A percentile compares a stretch with the other conserved stretches of the same genome.
phyloP scores from a whole-genome alignment of 2,113 vertebrate genomes.

The Cromileptes altivelis region DNA sequence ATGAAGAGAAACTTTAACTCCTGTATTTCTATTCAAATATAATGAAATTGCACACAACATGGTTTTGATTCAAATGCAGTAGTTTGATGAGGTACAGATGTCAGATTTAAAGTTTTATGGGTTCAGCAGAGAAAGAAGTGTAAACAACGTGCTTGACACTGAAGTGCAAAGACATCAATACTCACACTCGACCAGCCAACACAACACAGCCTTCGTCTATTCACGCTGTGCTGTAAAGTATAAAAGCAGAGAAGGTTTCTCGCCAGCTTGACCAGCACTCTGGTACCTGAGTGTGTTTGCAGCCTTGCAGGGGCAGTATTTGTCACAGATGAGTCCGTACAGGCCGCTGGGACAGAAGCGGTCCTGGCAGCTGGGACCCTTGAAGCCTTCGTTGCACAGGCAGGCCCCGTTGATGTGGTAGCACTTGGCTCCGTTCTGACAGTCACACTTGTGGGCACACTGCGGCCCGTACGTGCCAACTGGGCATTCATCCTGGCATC shows the following conservation, averaged over 20 bases:
- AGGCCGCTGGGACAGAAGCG: slow-evolving; percentile 92
- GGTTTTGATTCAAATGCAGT: no score
- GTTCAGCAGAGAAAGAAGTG: neutral
- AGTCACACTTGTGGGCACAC: slow-evolving; percentile 92
- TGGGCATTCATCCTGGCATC: slow-evolving; percentile 96
- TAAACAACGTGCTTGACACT: neutral
- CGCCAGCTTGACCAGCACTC: neutral
- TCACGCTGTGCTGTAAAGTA: neutral
- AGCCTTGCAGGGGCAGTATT: slow-evolving; percentile 89
- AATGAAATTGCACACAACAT: no score
- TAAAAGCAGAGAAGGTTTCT: neutral
- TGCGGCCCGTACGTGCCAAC: slow-evolving; percentile 92
- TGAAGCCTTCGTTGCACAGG: slow-evolving; percentile 93
- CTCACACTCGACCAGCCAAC: neutral
- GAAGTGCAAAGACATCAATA: neutral
- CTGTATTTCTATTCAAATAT: neutral
- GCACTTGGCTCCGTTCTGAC: slow-evolving; percentile 93
- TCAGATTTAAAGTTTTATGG: neutral
- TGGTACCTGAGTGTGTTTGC: slow-evolving; percentile 91
- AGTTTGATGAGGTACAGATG: neutral
- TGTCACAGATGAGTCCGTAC: slow-evolving; percentile 92
- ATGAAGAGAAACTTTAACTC: neutral
- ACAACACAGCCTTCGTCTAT: neutral
- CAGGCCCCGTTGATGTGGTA: slow-evolving; percentile 93
- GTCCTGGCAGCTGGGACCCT: slow-evolving; percentile 92